Conservation (phyloP, 53 echinoderm and acorn worm genomes). For the Glandiceps talaboti region DNA sequence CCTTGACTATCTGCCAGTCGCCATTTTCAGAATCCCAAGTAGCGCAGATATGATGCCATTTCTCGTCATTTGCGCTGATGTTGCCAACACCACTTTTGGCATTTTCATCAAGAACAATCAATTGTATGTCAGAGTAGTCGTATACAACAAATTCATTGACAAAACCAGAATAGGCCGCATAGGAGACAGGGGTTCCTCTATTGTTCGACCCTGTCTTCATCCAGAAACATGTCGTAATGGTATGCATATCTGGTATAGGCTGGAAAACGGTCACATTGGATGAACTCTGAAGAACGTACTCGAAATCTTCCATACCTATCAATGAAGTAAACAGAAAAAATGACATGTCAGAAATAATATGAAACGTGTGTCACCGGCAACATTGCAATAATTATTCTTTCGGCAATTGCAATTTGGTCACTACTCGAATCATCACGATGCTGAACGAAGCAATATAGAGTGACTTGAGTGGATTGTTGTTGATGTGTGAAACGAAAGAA, state of each 20-base stretch:
- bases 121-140: background rate
- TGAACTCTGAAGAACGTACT: background rate
- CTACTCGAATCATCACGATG: too few species aligned
- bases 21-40: background rate
- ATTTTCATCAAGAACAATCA: background rate
- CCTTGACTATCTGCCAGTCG: background rate
- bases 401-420: too few species aligned
- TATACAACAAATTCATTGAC: background rate
- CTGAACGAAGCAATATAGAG: too few species aligned
- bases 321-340: too few species aligned
- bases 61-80: background rate
- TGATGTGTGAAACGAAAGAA: too few species aligned
- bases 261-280: background rate
- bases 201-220: background rate
- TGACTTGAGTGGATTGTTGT: too few species aligned
- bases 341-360: too few species aligned
- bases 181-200: background rate
- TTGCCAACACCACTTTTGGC: background rate
- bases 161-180: background rate
- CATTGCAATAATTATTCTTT: too few species aligned
- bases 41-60: background rate
- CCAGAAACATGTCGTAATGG: background rate
- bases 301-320: background rate
- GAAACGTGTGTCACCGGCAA: too few species aligned
- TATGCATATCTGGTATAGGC: background rate